Base-by-base conservation (phyloP, 2,888 invertebrate genomes). In the Neelides folsomi region DNA sequence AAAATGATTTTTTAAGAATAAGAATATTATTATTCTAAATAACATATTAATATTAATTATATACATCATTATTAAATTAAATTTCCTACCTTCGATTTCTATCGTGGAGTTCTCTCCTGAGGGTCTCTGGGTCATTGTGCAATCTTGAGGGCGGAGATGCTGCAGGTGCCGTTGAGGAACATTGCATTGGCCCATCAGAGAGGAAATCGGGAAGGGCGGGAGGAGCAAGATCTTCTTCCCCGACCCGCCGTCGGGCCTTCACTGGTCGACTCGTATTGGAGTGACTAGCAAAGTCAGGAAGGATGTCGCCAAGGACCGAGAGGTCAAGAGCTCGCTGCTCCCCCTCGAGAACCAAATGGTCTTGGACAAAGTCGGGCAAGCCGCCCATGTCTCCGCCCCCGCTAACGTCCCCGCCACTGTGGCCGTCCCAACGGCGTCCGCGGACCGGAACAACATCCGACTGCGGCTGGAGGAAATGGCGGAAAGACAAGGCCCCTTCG, bases 351-450 rank as follows among this genome's bases (percentile, higher is more conserved):
- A 86, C 77, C 70, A 87, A 77, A 71, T 88, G 88, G 71, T 88
- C 88, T 69, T 88, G 88, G 48, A 89, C 88, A 72, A 88, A 88
- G 69, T 88, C 88, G 0, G 88, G 88, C 60, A 86, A 69, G 8
- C 81, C 81, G 2, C 82, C 57, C 59, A 60, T 62, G 10, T 46
- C 35, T 2, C 58, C 53, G 40, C 58, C 56, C 50, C 62, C 63
- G 2, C 61, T 59, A 12, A 63, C 50, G 48, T 63, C 63, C 10
- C 27, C 27, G 27, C 27, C 27, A 7, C 27, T 27, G 27, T 27
- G 51, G 58, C 62, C 62, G 54, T 59, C 50, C 16, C 34, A 48
- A 46, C 52, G 51, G 37, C 59, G 56, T 46, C 52, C 45, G 47
- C 60, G 53, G 8, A 57, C 44, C 10, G 62, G 58, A 1, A 63